These are phyloP conservation scores for Drosophila saltans DNA, from an alignment of 1,140 invertebrate genomes.

Conservation along the genomic window DNA sequence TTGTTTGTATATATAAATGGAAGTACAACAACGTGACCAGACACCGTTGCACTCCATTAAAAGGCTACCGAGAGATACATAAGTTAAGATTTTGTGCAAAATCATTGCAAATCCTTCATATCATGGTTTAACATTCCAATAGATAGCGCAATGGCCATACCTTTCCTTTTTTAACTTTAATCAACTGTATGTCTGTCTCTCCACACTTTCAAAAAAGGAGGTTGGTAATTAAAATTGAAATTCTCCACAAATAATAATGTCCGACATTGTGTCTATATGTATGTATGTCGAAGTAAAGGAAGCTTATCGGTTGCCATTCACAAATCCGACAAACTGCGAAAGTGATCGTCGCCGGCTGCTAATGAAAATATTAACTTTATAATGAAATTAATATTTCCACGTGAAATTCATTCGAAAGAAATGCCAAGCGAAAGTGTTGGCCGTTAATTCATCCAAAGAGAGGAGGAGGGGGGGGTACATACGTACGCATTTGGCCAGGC, in stretches of 20 bases:
- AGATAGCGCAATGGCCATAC: background rate
- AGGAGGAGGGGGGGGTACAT: background rate
- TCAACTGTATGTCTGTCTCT: conserved; percentile 11
- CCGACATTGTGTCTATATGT: background rate
- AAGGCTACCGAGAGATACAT: background rate
- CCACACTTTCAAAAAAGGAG: conserved; percentile 58
- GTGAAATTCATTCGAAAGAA: conserved; percentile 54
- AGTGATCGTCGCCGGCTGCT: conserved; percentile 45
- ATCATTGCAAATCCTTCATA: conserved; percentile 60
- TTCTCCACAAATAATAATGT: conserved; percentile 52
- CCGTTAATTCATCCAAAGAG: conserved; percentile 57
- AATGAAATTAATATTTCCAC: conserved; percentile 77
- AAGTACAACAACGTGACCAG: background rate
- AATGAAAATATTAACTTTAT: conserved; percentile 77
- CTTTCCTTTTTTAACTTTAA: conserved; percentile 5
- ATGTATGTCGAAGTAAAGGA: conserved; percentile 23
- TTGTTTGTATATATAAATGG: no score
- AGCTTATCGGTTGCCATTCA: conserved; percentile 46
- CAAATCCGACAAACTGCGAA: conserved; percentile 54
- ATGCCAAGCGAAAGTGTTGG: conserved; percentile 74
- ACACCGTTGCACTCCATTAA: background rate
- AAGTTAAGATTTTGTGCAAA: conserved; percentile 18
- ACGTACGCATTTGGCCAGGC: conserved; percentile 65
- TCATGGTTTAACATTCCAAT: background rate
- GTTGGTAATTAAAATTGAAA: conserved; percentile 69